Evolutionary conservation across 1,140 invertebrate species (phyloP).

Genomic region (Wasmannia auropunctata): DNA sequence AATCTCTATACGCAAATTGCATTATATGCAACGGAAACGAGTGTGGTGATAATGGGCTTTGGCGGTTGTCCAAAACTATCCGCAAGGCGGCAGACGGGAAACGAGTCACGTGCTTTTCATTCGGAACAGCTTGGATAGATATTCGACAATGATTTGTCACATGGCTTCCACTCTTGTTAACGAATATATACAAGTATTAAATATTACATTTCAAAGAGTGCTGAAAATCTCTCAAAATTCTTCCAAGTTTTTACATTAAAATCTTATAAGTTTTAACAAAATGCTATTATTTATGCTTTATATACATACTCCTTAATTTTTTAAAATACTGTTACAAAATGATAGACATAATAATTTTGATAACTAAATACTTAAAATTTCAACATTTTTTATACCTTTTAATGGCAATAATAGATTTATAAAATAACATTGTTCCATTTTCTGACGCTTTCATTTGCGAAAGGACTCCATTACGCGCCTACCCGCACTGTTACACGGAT

Average conservation of each 20-base stretch:
- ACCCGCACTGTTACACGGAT: constrained; percentile 16
- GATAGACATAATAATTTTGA: background rate
- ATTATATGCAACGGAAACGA: constrained; percentile 38
- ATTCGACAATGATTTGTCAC: constrained; percentile 2
- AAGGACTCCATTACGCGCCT: background rate
- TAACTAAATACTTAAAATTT: background rate
- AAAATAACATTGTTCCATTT: constrained; percentile 20
- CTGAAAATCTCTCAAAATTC: background rate
- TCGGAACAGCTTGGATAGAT: background rate
- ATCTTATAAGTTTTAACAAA: background rate
- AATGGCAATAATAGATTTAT: background rate
- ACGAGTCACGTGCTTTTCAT: background rate
- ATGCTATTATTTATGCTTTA: background rate
- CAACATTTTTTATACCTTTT: constrained; percentile 20
- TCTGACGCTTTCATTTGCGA: background rate
- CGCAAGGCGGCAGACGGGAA: constrained; percentile 10
- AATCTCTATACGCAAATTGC: constrained; percentile 31
- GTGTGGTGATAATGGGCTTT: constrained; percentile 63
- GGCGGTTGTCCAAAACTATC: constrained; percentile 62
- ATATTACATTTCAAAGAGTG: background rate
- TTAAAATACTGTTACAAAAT: background rate
- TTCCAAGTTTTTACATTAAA: background rate
- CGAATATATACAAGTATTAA: background rate
- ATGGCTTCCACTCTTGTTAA: background rate
- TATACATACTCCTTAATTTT: background rate